Conservation (phyloP, 2,113 vertebrate genomes). For the Proterorhinus semilunaris region DNA sequence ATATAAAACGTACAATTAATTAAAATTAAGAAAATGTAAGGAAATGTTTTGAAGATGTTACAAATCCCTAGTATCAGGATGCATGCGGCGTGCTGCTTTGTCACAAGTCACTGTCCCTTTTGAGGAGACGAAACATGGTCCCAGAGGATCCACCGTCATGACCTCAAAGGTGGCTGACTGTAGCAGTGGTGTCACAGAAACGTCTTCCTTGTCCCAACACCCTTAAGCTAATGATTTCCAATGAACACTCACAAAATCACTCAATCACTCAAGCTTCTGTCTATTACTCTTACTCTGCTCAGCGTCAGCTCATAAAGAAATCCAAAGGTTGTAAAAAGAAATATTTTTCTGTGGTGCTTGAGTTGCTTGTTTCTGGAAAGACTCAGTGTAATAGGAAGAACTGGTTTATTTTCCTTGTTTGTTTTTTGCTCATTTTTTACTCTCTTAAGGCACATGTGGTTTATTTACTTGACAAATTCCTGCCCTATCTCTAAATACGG, state of each 20-base stretch:
- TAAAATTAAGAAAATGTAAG: neutral
- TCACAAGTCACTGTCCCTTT: neutral
- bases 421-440: conserved; percentile 27
- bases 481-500: conserved; percentile 60
- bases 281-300: conserved; percentile 17
- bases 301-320: conserved; percentile 26
- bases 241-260: conserved; percentile 55
- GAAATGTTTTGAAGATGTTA: neutral
- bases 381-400: conserved; percentile 40
- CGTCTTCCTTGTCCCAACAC: conserved; percentile 35
- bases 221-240: conserved; percentile 67
- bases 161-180: conserved; percentile 51
- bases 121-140: conserved; percentile 25
- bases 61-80: neutral
- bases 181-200: conserved; percentile 39
- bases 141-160: conserved; percentile 36
- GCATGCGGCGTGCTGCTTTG: neutral
- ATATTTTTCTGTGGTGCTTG: conserved; percentile 42
- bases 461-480: conserved; percentile 62
- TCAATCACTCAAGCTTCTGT: conserved; percentile 50
- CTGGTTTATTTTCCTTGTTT: conserved; percentile 47
- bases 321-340: conserved; percentile 18
- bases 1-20: neutral
- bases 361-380: conserved; percentile 62
- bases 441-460: conserved; percentile 59